These are phyloP conservation scores for Diogma glabrata DNA, from an alignment of 2,888 invertebrate genomes.

Conservation along the genomic window DNA sequence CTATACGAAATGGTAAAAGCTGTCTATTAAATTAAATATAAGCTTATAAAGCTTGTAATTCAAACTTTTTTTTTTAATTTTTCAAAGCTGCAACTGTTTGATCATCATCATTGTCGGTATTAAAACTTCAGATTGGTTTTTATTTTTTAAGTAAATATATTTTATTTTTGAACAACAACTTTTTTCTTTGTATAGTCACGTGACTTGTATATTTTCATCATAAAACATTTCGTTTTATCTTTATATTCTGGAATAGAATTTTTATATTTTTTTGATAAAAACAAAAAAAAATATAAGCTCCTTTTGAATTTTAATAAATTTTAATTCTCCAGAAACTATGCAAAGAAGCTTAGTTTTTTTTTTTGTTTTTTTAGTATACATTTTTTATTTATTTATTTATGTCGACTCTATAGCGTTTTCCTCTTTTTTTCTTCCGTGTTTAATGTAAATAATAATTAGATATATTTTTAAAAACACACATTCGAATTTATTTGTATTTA, in stretches of 20 bases:
- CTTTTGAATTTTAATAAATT: too few species aligned
- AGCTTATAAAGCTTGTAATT: conserved; percentile 8
- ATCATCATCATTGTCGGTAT: conserved; percentile 2
- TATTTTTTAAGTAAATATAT: not conserved
- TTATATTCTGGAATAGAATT: conserved; percentile 7
- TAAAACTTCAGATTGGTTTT: conserved; percentile 1
- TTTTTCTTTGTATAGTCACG: conserved; percentile 1
- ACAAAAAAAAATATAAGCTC: too few species aligned
- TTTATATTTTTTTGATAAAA: too few species aligned
- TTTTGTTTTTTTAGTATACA: too few species aligned
- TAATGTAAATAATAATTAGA: too few species aligned
- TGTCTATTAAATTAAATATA: too few species aligned
- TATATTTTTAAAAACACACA: conserved; percentile 9
- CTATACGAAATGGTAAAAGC: too few species aligned
- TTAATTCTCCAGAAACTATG: too few species aligned
- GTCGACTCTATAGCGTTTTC: conserved; percentile 7
- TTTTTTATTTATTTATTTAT: not conserved
- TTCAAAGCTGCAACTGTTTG: conserved; percentile 6
- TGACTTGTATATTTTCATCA: conserved; percentile 4
- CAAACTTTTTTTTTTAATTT: not conserved
- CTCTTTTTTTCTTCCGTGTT: too few species aligned
- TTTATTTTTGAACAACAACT: too few species aligned
- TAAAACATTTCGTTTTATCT: too few species aligned
- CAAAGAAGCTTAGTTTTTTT: too few species aligned
- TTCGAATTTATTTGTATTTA: conserved; percentile 6